These are phyloP conservation scores for Brachyalestes nurse DNA, from an alignment of 2,797 vertebrate species.

Conservation along the genomic window DNA sequence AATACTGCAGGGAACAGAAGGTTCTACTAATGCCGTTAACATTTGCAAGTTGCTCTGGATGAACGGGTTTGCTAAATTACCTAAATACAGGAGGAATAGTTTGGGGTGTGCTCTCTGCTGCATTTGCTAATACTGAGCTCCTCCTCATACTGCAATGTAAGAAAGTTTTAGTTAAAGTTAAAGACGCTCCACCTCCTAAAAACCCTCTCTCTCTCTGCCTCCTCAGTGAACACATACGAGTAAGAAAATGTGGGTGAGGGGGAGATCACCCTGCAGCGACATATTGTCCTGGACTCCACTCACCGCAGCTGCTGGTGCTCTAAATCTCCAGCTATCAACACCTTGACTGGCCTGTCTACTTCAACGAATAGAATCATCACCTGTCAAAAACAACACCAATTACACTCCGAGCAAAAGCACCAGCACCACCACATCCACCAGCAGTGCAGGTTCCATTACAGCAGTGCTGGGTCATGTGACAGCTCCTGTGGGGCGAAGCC, in stretches of 20 bases:
- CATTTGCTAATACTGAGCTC: neutral
- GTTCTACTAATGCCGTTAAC: constrained; percentile 13
- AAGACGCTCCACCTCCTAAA: no score
- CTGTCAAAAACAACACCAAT: constrained; percentile 38
- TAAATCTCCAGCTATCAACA: neutral
- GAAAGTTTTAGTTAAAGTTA: no score
- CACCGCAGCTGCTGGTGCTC: neutral
- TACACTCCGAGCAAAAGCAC: constrained; percentile 13
- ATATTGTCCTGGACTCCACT: constrained; percentile 11
- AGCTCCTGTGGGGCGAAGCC: neutral
- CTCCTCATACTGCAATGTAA: no score
- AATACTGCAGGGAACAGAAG: constrained; percentile 6
- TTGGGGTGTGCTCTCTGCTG: neutral
- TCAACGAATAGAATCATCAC: constrained; percentile 22
- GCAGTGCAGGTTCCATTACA: neutral
- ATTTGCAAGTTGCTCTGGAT: constrained; percentile 23
- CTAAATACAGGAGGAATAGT: neutral
- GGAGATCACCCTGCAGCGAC: constrained; percentile 21
- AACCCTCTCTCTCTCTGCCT: neutral
- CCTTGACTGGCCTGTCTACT: constrained; percentile 1
- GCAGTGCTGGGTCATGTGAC: neutral
- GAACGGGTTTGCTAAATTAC: neutral
- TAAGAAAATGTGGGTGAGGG: neutral
- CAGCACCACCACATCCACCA: neutral
- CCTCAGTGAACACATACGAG: neutral